These are phyloP conservation scores for Calliphora vomitoria DNA, from an alignment of 2,888 invertebrate species.

Conservation along the genomic window DNA sequence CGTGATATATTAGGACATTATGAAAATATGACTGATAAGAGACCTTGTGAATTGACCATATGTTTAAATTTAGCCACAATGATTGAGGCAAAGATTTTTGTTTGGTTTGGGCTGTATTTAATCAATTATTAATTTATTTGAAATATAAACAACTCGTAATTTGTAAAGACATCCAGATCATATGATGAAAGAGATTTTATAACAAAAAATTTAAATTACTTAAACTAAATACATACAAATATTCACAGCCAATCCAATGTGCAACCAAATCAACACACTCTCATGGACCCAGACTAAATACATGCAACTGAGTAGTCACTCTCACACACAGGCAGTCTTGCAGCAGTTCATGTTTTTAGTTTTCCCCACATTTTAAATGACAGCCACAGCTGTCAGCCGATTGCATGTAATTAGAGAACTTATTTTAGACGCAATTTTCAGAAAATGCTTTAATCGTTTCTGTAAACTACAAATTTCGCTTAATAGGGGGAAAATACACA, in stretches of 20 bases:
- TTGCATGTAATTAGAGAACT: conserved; percentile 81
- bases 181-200: no score
- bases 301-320: background rate
- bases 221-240: background rate
- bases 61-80: no score
- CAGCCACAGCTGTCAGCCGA: conserved; percentile 76
- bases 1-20: no score
- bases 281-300: background rate
- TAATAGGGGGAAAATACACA: conserved; percentile 1
- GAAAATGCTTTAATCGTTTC: conserved; percentile 15
- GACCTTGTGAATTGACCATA: no score
- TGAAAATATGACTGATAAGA: no score
- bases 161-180: no score
- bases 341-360: conserved; percentile 11
- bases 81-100: no score
- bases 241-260: background rate
- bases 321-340: background rate
- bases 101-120: no score
- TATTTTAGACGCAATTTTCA: conserved; percentile 57
- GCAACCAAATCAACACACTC: conserved; percentile 11
- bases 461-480: conserved; percentile 7
- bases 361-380: conserved; percentile 53
- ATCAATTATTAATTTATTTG: no score
- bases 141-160: no score
- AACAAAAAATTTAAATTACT: no score